Conservation (phyloP, 2,797 vertebrate genomes). For the Thripadectes ignobilis region DNA sequence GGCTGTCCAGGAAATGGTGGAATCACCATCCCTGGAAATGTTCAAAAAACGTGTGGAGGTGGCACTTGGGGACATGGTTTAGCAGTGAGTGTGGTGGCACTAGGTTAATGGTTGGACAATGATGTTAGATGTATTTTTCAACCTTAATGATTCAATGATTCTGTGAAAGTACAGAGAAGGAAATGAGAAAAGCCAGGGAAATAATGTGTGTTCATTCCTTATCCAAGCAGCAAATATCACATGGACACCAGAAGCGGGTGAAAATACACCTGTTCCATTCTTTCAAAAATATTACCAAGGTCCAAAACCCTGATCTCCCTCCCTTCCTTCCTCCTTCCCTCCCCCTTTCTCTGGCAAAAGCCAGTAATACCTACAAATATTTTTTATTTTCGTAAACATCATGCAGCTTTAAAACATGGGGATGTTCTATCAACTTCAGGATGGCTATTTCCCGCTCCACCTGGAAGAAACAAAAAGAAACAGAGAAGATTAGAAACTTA, state of each 20-base stretch:
- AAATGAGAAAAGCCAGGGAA: background rate
- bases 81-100: background rate
- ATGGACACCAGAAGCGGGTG: background rate
- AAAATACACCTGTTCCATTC: background rate
- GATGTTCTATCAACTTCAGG: conserved; percentile 97
- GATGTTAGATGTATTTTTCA: background rate
- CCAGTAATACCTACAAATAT: conserved; percentile 92
- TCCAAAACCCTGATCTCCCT: background rate
- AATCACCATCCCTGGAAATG: background rate
- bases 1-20: background rate
- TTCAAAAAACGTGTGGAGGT: background rate
- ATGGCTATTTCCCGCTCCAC: conserved; percentile 97
- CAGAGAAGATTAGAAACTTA: conserved; percentile 17
- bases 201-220: background rate
- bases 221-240: background rate
- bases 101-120: background rate
- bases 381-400: conserved; percentile 99
- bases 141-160: background rate
- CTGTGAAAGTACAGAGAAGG: background rate
- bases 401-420: conserved; percentile 96
- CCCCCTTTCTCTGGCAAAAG: conserved; percentile 13
- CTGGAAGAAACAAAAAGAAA: conserved; percentile 77
- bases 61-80: background rate
- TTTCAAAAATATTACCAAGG: background rate
- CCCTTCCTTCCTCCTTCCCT: background rate